A percentile compares a stretch with the other conserved stretches of the same genome.
Conservation (phyloP, 2,888 invertebrate genomes). For the Halictus ligatus region DNA sequence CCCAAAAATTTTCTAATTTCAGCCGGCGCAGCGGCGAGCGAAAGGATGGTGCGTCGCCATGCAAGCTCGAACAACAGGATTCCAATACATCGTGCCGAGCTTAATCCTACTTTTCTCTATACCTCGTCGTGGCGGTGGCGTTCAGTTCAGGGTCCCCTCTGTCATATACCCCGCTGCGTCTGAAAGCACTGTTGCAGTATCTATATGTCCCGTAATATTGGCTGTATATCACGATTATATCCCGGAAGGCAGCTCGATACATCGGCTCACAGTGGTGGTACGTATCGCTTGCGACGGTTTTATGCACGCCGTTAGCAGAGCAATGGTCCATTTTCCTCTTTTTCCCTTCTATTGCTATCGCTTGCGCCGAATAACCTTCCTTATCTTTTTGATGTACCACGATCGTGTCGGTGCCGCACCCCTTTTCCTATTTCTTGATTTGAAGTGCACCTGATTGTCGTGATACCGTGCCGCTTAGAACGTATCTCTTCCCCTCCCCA, state of each 20-base stretch:
- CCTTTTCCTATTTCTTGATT: constrained; percentile 14
- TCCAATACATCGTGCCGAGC: constrained; percentile 65
- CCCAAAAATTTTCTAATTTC: constrained; percentile 67
- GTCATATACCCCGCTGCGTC: constrained; percentile 67
- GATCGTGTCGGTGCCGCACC: constrained; percentile 3
- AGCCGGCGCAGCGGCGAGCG: constrained; percentile 44
- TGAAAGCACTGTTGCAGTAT: constrained; percentile 70
- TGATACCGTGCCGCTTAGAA: not conserved
- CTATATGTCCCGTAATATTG: constrained; percentile 76
- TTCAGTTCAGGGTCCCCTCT: constrained; percentile 31
- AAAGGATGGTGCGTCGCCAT: constrained; percentile 20
- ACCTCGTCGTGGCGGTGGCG: constrained; percentile 34
- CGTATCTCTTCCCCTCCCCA: too few relatives aligned
- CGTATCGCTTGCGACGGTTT: constrained; percentile 74
- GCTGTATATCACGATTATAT: constrained; percentile 80
- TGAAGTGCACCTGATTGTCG: not conserved
- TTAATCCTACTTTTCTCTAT: constrained; percentile 70
- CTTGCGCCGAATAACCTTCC: constrained; percentile 59
- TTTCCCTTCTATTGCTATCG: constrained; percentile 23
- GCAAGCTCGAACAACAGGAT: constrained; percentile 58
- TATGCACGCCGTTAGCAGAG: constrained; percentile 76
- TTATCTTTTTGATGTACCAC: constrained; percentile 71
- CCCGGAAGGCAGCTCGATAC: constrained; percentile 74
- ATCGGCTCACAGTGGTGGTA: constrained; percentile 66
- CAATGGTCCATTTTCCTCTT: constrained; percentile 75